phyloP scores from a whole-genome alignment of 2,888 invertebrate genomes.

The Eupithecia dodoneata region DNA sequence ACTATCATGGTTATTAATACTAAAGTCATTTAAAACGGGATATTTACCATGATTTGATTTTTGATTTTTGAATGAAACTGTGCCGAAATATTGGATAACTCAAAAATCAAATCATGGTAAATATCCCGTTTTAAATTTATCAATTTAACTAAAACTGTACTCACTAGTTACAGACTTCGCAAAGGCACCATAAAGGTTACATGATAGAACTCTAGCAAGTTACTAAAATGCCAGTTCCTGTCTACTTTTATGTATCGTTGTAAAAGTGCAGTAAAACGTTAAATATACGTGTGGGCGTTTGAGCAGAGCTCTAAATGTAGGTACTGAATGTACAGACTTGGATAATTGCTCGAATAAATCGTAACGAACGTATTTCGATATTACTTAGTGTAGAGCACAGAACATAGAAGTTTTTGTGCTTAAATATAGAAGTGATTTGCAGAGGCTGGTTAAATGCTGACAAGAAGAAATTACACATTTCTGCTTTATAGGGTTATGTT shows the following conservation, averaged over 20 bases:
- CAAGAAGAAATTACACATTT: not conserved
- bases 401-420: not conserved
- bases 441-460: not conserved
- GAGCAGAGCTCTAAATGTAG: constrained; percentile 1
- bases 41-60: too few species aligned
- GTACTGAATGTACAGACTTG: constrained; percentile 4
- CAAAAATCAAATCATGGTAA: too few species aligned
- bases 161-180: too few species aligned
- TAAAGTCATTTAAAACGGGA: too few species aligned
- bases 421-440: not conserved
- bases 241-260: not conserved
- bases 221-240: not conserved
- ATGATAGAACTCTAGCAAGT: not conserved
- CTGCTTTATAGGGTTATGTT: too few species aligned
- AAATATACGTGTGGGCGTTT: not conserved
- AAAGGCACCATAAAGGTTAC: too few species aligned
- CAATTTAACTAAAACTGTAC: too few species aligned
- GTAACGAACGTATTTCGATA: not conserved
- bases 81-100: too few species aligned
- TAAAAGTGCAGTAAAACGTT: constrained; percentile 6
- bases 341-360: not conserved
- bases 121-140: too few species aligned
- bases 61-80: too few species aligned
- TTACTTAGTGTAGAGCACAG: not conserved
- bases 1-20: too few species aligned